A percentile compares a stretch with the other conserved stretches of the same genome.
phyloP scores from a whole-genome alignment of 2,888 invertebrate genomes.

The Furcula furcula region DNA sequence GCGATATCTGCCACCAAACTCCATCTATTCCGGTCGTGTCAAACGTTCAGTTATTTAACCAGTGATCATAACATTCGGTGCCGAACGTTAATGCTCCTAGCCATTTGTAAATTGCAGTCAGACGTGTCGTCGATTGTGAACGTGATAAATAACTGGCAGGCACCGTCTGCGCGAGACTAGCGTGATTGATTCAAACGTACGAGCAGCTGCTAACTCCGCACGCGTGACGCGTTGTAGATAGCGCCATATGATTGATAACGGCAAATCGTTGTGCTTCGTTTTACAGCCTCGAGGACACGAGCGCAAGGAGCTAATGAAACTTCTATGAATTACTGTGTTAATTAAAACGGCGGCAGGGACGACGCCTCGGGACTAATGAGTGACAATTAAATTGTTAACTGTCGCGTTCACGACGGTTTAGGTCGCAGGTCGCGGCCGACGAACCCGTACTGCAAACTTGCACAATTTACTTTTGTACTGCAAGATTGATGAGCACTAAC shows the following conservation, averaged over 20 bases:
- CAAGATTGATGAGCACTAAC: conserved; percentile 73
- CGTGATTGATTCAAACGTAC: conserved; percentile 67
- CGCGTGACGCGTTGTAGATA: conserved; percentile 34
- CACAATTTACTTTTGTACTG: conserved; percentile 69
- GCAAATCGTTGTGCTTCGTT: conserved; percentile 36
- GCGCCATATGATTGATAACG: conserved; percentile 58
- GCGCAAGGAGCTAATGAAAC: conserved; percentile 53
- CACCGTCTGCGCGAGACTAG: conserved; percentile 49
- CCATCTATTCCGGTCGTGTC: conserved; percentile 46
- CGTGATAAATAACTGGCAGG: conserved; percentile 62
- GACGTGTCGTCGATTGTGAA: conserved; percentile 49
- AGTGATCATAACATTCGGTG: conserved; percentile 37
- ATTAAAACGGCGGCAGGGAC: conserved; percentile 61
- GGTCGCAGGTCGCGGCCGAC: conserved; percentile 69
- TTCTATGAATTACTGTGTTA: conserved; percentile 63
- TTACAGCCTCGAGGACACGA: conserved; percentile 29
- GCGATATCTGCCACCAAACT: conserved; percentile 62
- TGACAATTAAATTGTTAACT: conserved; percentile 76
- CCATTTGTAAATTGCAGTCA: conserved; percentile 57
- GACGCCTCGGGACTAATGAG: conserved; percentile 71
- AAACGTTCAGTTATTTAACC: conserved; percentile 28
- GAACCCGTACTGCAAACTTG: conserved; percentile 65
- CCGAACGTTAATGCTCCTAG: conserved; percentile 36
- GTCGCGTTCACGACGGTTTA: conserved; percentile 70
- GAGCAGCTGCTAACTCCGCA: conserved; percentile 54